Evolutionary conservation across 2,888 invertebrate species (phyloP), one percentile per base, ranked within the genome.

Genomic region (Penaeus monodon): DNA sequence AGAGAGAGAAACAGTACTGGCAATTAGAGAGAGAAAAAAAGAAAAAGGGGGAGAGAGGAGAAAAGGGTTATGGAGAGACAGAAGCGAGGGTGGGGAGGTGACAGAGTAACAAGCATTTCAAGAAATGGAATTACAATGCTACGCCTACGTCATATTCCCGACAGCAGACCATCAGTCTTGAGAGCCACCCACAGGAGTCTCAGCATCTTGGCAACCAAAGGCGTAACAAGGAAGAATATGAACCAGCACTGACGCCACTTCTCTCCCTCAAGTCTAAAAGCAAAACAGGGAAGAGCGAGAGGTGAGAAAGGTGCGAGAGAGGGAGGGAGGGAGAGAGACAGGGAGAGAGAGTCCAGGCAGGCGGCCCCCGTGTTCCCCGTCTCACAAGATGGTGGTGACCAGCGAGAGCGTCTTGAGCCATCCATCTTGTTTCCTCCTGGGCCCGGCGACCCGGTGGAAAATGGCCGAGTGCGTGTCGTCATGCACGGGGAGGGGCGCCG

Each of bases 401-500:
- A 57, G 57, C 44, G 38, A 44, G 76, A n/a, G 44, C 22, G 57
- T 57, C 57, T 57, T 57, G 57, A 17, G 57, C 57, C 57, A 57
- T 57, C 57, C 38, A 38, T 38, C 68, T 27, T 68, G 68, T 68
- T 68, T 68, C 80, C 65, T 33, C 80, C 65, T 29, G 65, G 57
- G 49, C 64, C 82, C 66, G 84, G 84, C 81, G 65, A 66, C 77
- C 38, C 49, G 77, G 65, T 57, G 84, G 84, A 84, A 84, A 84
- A 84, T 84, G 84, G 84, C 84, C 64, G 84, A 66, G n/a, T 77
- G 78, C 27, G 84, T 77, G 84, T 66, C 68, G 83, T 84, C 84
- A 84, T 84, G 84, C 84, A 84, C 66, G 84, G 84, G 84, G 78
- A 77, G 84, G 84, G 70, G 84, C 84, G 65, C 49, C 22, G 77